Evolutionary conservation across 2,113 vertebrate species (phyloP).

Genomic region (Myiagra hebetior): DNA sequence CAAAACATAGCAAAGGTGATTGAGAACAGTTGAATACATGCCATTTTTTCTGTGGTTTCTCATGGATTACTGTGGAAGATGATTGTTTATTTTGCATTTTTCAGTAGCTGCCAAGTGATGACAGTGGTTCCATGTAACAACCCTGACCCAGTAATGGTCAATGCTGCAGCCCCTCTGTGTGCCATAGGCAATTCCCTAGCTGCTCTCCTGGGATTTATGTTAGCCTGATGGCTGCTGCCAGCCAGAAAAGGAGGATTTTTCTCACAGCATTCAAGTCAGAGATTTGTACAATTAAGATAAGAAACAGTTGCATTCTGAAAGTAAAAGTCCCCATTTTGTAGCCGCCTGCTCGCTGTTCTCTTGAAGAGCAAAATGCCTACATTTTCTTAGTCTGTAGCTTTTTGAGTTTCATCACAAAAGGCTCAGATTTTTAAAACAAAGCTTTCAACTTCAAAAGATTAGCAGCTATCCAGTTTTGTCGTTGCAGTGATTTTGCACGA

Average conservation of each 20-base stretch:
- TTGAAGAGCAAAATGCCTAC: neutral
- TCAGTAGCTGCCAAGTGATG: neutral
- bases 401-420: neutral
- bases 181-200: neutral
- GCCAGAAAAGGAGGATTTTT: neutral
- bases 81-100: neutral
- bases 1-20: neutral
- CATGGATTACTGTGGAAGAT: neutral
- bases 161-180: neutral
- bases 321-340: neutral
- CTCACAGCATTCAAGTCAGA: neutral
- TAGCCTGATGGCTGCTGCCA: neutral
- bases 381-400: neutral
- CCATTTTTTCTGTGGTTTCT: neutral
- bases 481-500: neutral
- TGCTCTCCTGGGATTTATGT: neutral
- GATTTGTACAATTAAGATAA: neutral
- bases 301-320: neutral
- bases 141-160: neutral
- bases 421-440: neutral
- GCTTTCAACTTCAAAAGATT: neutral
- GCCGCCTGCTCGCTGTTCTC: neutral
- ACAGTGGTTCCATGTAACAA: neutral
- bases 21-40: neutral
- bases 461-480: neutral